These are phyloP conservation scores for Lordiphosa clarofinis DNA, from an alignment of 1,140 invertebrate genomes.

Conservation along the genomic window DNA sequence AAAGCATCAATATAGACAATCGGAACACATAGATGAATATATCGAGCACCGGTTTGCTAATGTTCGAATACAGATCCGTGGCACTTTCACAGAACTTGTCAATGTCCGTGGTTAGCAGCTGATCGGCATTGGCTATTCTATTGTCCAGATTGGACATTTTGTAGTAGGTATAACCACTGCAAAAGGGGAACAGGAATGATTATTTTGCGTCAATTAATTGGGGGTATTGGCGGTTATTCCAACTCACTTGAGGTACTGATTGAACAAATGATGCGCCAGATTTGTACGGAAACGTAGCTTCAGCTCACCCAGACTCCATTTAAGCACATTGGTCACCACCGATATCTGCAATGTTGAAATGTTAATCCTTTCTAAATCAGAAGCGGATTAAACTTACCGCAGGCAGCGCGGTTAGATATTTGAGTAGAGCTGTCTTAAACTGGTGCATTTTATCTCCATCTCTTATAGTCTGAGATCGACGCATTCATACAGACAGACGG, in stretches of 20 bases:
- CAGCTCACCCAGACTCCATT: slow-evolving; percentile 96
- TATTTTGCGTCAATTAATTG: too few relatives aligned
- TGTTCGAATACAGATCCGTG: slow-evolving; percentile 97
- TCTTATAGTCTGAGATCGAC: too few relatives aligned
- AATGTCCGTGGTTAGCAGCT: slow-evolving; percentile 96
- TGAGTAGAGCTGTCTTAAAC: slow-evolving; percentile 88
- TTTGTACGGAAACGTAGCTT: slow-evolving; percentile 94
- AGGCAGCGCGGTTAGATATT: slow-evolving; percentile 91
- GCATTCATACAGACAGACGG: too few relatives aligned
- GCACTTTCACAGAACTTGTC: slow-evolving; percentile 98
- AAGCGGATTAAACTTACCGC: slow-evolving; percentile 83
- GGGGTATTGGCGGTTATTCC: too few relatives aligned
- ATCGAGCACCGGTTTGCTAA: slow-evolving; percentile 97
- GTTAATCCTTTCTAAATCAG: too few relatives aligned
- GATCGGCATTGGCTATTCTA: slow-evolving; percentile 97
- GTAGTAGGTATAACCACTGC: slow-evolving; percentile 96
- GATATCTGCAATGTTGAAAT: slow-evolving; percentile 84
- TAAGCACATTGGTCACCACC: slow-evolving; percentile 94
- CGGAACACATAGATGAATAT: slow-evolving; percentile 96
- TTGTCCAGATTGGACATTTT: slow-evolving; percentile 98
- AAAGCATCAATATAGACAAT: slow-evolving; percentile 90
- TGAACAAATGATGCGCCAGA: slow-evolving; percentile 91
- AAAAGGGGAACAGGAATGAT: slow-evolving; percentile 29
- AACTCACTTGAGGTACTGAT: slow-evolving; percentile 95
- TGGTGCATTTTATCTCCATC: too few relatives aligned